Base-by-base conservation (phyloP, 2,113 vertebrate genomes). In the Rattus rattus region DNA sequence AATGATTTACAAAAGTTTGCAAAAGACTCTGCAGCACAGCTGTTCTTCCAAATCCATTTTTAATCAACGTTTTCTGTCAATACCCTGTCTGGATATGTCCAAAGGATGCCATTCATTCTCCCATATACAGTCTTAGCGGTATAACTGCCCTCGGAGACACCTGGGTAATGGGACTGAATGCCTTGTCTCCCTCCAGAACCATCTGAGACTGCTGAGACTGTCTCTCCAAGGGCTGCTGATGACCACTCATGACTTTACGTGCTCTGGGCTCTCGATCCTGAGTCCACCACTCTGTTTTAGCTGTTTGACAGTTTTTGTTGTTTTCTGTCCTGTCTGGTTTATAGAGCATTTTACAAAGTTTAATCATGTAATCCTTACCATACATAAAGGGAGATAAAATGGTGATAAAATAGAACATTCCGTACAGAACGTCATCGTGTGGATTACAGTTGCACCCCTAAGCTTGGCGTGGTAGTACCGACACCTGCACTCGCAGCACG, bases 11-110 rank as follows among this genome's bases (percentile, higher is more conserved):
- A 56, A 75, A 85, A 89, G 80, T 81, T 9, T 86, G 49, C 59
- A 85, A 28, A 26, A 30, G 65, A 52, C 39, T 63, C 63, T 36
- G 12, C 16, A 69, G 16, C 67, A 61, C 0, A 83, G 17, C 22
- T 13, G 17, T 63, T 28, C 69, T 52, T 94, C 49, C 36, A 90
- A 20, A 76, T 88, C 79, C 65, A 30, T 52, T 86, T 12, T 59
- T 43, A 76, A 76, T 33, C 77, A 90, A 83, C 65, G 65, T 93
- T 43, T 93, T 93, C 36, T 90, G 72, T 36, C 81, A 67, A 22
- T 43, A 19, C 30, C 47, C 1, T 39, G 33, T 89, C 39, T 39
- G 65, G 49, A 47, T 56, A 75, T 88, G 84, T 79, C 63, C 72
- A 75, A 94, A 93, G 39, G 94, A 80, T 13, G 49, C 30, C 63